Conservation (phyloP, 2,888 invertebrate species). For the Petrophora chlorosata region DNA sequence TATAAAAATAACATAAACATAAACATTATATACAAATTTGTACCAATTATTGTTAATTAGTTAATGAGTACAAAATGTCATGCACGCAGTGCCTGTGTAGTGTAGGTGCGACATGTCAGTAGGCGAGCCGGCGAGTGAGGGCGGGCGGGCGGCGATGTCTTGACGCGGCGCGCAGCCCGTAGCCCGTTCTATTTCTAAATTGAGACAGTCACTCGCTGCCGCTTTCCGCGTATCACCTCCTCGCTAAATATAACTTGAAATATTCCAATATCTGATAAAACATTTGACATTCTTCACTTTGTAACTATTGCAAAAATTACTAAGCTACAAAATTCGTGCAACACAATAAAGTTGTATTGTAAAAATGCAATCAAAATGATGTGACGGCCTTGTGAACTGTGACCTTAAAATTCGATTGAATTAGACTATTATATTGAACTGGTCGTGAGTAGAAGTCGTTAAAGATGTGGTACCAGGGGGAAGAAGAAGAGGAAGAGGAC, state of each 20-base stretch:
- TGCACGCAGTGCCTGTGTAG: too few species aligned
- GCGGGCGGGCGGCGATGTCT: constrained; percentile 35
- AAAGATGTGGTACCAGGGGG: constrained; percentile 91
- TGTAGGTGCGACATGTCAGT: too few species aligned
- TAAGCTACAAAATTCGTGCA: constrained; percentile 2
- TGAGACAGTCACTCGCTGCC: constrained; percentile 79
- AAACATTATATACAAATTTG: too few species aligned
- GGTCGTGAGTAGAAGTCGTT: constrained; percentile 29
- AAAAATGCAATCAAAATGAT: constrained; percentile 20
- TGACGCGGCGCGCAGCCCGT: constrained; percentile 49
- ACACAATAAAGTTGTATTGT: not conserved
- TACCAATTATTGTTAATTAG: too few species aligned
- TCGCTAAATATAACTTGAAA: constrained; percentile 66
- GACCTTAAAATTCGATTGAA: constrained; percentile 26
- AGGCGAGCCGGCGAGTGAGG: constrained; percentile 17
- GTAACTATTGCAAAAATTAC: constrained; percentile 21
- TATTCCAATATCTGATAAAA: constrained; percentile 47
- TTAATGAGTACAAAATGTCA: too few species aligned
- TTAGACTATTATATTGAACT: constrained; percentile 12
- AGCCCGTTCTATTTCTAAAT: constrained; percentile 83
- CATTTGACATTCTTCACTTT: constrained; percentile 30
- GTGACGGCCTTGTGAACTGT: constrained; percentile 30
- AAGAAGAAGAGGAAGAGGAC: constrained; percentile 93
- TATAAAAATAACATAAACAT: too few species aligned
- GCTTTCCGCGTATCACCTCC: constrained; percentile 78